These are phyloP conservation scores for Eupithecia dodoneata DNA, from an alignment of 2,888 invertebrate genomes.

Conservation along the genomic window DNA sequence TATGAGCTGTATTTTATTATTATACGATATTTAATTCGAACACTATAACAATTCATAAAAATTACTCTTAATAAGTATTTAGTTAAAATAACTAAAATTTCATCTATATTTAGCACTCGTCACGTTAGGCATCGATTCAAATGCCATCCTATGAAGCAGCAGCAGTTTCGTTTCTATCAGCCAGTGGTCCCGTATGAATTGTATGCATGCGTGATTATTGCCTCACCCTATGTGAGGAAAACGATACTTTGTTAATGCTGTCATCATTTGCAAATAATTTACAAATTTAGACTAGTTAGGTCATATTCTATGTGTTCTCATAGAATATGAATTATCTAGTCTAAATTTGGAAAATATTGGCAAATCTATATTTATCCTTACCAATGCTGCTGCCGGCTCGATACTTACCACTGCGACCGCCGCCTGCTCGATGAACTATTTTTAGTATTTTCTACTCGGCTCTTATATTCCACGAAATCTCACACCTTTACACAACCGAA, in stretches of 20 bases:
- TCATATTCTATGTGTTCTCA: constrained; percentile 7
- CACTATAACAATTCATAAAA: background rate
- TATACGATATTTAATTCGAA: background rate
- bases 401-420: background rate
- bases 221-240: constrained; percentile 35
- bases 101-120: background rate
- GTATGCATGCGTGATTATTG: constrained; percentile 23
- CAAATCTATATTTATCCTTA: background rate
- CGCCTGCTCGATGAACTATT: background rate
- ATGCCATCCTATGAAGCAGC: background rate
- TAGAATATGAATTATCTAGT: no score
- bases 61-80: background rate
- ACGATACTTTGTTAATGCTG: constrained; percentile 35
- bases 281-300: constrained; percentile 7
- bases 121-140: background rate
- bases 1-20: background rate
- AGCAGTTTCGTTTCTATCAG: constrained; percentile 20
- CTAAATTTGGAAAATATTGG: background rate
- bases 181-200: background rate
- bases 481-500: background rate
- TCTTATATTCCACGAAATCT: background rate
- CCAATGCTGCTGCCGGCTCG: no score
- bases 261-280: constrained; percentile 34
- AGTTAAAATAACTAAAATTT: background rate
- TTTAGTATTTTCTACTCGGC: background rate